A percentile compares a stretch with the other conserved stretches of the same genome.
Conservation (phyloP, 2,113 vertebrate genomes). For the Tapirus terrestris region DNA sequence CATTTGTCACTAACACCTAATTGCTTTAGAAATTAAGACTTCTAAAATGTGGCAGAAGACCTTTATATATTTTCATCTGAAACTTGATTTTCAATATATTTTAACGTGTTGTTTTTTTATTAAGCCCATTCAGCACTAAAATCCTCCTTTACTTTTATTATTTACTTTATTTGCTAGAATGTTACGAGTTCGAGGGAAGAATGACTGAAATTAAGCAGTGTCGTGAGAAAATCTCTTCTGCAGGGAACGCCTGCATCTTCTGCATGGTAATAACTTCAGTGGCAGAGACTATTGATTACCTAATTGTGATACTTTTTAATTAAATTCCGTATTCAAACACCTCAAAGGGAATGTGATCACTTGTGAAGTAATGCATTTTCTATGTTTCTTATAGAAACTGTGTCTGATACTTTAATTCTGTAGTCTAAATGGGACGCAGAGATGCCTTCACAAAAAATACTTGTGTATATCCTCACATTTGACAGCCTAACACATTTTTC, state of each 20-base stretch:
- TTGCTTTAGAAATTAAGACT: not conserved
- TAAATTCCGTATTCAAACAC: constrained; percentile 13
- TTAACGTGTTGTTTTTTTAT: not conserved
- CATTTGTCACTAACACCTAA: not conserved
- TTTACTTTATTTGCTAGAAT: constrained; percentile 14
- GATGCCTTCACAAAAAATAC: not conserved
- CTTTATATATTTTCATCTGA: not conserved
- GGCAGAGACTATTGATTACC: constrained; percentile 14
- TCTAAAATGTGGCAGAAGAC: not conserved
- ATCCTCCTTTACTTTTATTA: not conserved
- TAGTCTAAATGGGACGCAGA: not conserved
- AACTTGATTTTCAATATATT: not conserved
- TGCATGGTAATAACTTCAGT: not conserved
- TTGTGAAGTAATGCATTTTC: constrained; percentile 11
- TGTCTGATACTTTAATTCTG: not conserved
- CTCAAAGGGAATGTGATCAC: constrained; percentile 33
- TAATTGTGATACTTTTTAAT: constrained; percentile 58
- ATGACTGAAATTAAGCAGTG: not conserved
- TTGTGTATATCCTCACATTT: accelerated
- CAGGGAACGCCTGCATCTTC: not conserved
- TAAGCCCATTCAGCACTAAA: not conserved
- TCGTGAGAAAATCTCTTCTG: not conserved
- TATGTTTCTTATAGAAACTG: not conserved
- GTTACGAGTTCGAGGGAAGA: not conserved
- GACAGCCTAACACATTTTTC: not conserved